These are phyloP conservation scores for Paralinhomoeus sp. DNA, from an alignment of 2,888 invertebrate species.

Conservation along the genomic window DNA sequence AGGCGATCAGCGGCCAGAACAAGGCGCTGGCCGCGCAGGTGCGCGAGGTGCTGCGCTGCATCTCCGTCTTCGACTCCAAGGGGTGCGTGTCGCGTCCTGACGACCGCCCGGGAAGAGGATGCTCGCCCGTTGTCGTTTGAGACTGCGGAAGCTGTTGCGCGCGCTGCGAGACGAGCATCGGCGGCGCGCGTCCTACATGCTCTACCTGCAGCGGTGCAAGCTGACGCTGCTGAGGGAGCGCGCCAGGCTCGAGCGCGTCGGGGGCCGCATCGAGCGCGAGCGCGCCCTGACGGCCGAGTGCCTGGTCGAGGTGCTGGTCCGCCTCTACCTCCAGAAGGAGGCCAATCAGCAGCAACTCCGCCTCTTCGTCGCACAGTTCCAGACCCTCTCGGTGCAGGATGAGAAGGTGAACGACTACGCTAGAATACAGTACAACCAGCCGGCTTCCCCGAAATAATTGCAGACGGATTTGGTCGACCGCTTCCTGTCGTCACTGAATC, in stretches of 20 bases:
- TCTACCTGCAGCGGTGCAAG: constrained; percentile 54
- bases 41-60: constrained; percentile 52
- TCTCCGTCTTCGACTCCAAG: constrained; percentile 44
- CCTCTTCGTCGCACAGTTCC: constrained; percentile 55
- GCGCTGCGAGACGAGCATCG: constrained; percentile 52
- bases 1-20: constrained; percentile 55
- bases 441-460: neutral
- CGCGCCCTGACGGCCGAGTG: constrained; percentile 15
- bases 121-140: constrained; percentile 17
- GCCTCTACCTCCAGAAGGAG: constrained; percentile 34
- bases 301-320: constrained; percentile 13
- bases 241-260: constrained; percentile 45
- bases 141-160: constrained; percentile 47
- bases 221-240: constrained; percentile 52
- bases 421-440: neutral
- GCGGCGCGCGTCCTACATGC: constrained; percentile 51
- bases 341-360: constrained; percentile 47
- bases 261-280: constrained; percentile 24
- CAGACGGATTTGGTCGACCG: constrained; percentile 53
- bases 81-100: constrained; percentile 31
- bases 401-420: constrained; percentile 48
- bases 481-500: constrained; percentile 38
- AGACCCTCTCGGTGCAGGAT: constrained; percentile 52
- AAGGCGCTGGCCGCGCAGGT: constrained; percentile 51
- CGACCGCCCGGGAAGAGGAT: neutral